Conservation (phyloP, 2,113 vertebrate species). For the Otolemur garnettii region DNA sequence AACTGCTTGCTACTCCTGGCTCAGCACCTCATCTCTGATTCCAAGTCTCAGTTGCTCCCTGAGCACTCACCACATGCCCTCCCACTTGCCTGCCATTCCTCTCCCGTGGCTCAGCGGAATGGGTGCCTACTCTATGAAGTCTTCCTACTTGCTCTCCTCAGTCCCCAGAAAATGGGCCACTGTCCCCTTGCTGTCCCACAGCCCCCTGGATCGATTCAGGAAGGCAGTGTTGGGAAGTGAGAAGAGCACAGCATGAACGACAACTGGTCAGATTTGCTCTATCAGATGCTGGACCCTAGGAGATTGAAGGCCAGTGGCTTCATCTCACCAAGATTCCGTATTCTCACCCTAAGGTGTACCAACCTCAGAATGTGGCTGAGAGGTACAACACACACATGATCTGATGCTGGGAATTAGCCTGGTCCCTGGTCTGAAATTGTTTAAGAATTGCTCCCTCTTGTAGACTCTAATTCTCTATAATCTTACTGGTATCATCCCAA, state of each 20-base stretch:
- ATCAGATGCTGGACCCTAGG: not conserved
- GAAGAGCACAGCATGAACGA: not conserved
- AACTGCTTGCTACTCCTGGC: not conserved
- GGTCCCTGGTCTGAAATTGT: not conserved
- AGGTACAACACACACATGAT: not conserved
- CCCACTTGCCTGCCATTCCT: not conserved
- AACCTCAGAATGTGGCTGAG: not conserved
- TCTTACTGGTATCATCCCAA: not conserved
- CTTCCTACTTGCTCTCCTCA: not conserved
- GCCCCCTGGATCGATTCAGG: no score
- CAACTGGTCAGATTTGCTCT: not conserved
- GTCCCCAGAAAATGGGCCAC: not conserved
- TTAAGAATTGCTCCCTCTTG: not conserved
- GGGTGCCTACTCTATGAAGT: not conserved
- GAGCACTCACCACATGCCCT: not conserved
- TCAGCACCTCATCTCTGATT: not conserved
- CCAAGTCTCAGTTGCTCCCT: not conserved
- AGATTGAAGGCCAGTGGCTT: not conserved
- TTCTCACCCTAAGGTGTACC: not conserved
- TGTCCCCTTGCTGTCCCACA: not conserved
- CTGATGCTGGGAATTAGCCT: not conserved
- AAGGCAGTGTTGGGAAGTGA: not conserved
- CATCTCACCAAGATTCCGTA: not conserved
- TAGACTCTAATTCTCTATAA: not conserved
- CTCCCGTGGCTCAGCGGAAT: not conserved